phyloP scores from a whole-genome alignment of 2,888 invertebrate species.

The Uropetala carovei region DNA sequence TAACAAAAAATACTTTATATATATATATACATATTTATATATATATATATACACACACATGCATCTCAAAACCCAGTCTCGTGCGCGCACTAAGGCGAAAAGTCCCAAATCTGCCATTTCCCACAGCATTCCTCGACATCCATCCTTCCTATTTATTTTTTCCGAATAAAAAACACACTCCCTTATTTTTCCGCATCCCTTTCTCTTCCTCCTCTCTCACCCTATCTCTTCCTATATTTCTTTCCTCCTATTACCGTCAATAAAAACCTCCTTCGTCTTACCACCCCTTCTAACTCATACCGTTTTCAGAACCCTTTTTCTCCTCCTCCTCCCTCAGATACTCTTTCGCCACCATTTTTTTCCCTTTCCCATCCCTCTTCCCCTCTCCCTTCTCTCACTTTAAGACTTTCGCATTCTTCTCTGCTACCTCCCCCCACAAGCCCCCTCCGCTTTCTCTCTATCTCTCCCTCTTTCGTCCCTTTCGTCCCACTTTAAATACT shows the following conservation, averaged over 20 bases:
- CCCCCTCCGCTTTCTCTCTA: background rate
- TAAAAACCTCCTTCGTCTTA: background rate
- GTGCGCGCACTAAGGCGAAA: background rate
- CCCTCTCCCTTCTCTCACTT: background rate
- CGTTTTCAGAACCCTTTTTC: background rate
- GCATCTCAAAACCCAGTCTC: background rate
- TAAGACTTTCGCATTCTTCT: background rate
- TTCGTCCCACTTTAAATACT: conserved; percentile 46
- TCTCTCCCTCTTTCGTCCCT: background rate
- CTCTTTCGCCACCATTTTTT: background rate
- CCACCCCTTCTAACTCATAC: background rate
- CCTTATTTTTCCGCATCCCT: background rate
- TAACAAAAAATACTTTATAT: background rate
- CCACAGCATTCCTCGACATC: conserved; percentile 26
- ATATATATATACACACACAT: background rate
- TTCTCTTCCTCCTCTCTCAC: background rate
- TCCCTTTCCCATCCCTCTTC: background rate
- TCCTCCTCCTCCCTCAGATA: background rate
- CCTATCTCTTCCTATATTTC: background rate
- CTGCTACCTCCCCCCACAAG: background rate
- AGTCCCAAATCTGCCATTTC: conserved; percentile 1
- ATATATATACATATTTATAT: background rate
- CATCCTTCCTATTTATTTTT: background rate
- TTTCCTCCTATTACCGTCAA: conserved; percentile 27
- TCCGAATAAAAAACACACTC: background rate